Evolutionary conservation across 2,797 vertebrate species (phyloP).

Genomic region (Sarcoramphus papa): DNA sequence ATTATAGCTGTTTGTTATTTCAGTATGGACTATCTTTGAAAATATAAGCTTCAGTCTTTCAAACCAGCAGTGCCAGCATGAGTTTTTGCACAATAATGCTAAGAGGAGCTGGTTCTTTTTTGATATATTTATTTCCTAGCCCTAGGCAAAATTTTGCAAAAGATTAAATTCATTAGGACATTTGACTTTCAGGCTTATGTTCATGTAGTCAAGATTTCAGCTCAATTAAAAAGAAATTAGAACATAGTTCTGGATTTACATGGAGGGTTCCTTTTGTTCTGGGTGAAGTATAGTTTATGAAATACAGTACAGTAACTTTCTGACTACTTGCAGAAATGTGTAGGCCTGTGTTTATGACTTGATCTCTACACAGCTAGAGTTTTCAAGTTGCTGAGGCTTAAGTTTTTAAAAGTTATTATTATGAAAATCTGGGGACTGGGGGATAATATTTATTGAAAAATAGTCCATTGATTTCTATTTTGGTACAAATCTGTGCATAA

Average conservation of each 20-base stretch:
- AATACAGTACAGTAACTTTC: not conserved
- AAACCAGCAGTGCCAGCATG: not conserved
- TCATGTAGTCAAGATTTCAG: not conserved
- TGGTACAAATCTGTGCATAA: not conserved
- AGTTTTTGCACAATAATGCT: not conserved
- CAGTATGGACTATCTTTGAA: not conserved
- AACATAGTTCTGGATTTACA: not conserved
- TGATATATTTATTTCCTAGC: not conserved
- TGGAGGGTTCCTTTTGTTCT: not conserved
- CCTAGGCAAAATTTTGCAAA: not conserved
- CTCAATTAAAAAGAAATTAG: not conserved
- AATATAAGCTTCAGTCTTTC: not conserved
- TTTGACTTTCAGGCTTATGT: not conserved
- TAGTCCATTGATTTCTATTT: not conserved
- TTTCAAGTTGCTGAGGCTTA: not conserved
- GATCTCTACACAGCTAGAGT: not conserved
- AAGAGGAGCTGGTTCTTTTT: not conserved
- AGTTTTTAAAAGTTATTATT: not conserved
- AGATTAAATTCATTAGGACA: not conserved
- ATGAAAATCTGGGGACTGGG: not conserved
- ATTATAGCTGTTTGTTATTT: not conserved
- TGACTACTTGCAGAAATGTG: not conserved
- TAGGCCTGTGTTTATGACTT: not conserved
- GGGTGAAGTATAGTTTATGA: not conserved
- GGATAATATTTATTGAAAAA: not conserved